Conservation (phyloP, 1,140 invertebrate species). For the Helicoverpa armigera region DNA sequence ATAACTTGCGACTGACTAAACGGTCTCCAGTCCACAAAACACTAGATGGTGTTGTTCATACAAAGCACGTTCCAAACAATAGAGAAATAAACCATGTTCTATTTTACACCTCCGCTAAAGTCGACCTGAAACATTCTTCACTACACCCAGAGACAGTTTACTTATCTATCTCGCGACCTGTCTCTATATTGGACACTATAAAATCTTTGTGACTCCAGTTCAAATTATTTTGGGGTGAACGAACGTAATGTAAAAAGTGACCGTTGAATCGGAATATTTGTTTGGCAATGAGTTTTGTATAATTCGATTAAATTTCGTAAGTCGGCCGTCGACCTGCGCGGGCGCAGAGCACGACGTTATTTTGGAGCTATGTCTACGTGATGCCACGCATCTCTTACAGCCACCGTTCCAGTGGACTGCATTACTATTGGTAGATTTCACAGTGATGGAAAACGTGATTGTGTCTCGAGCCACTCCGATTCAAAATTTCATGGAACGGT, state of each 20-base stretch:
- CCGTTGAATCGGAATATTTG: slow-evolving; percentile 58
- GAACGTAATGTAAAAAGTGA: slow-evolving; percentile 57
- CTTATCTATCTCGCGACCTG: slow-evolving; percentile 53
- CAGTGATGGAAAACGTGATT: slow-evolving; percentile 70
- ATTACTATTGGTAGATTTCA: slow-evolving; percentile 68
- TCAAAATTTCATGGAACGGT: slow-evolving; percentile 61
- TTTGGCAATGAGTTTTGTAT: slow-evolving; percentile 60
- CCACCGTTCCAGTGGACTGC: slow-evolving; percentile 66
- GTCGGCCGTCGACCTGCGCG: slow-evolving; percentile 64
- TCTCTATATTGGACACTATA: slow-evolving; percentile 49
- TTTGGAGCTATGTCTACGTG: slow-evolving; percentile 72
- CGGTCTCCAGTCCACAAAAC: slow-evolving; percentile 54
- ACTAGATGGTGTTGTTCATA: slow-evolving; percentile 61
- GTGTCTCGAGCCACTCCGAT: slow-evolving; percentile 65
- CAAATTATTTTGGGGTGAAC: slow-evolving; percentile 51
- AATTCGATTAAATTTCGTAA: slow-evolving; percentile 75
- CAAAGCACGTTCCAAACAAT: slow-evolving; percentile 72
- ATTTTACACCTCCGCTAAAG: slow-evolving; percentile 65
- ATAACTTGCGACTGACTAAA: slow-evolving; percentile 64
- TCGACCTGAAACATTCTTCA: slow-evolving; percentile 60
- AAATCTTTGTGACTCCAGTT: background rate
- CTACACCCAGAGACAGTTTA: slow-evolving; percentile 53
- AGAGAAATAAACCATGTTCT: slow-evolving; percentile 75
- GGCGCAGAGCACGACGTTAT: slow-evolving; percentile 61
- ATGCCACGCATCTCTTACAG: slow-evolving; percentile 66